Conservation (phyloP, 2,113 vertebrate species). For the Eptesicus fuscus region DNA sequence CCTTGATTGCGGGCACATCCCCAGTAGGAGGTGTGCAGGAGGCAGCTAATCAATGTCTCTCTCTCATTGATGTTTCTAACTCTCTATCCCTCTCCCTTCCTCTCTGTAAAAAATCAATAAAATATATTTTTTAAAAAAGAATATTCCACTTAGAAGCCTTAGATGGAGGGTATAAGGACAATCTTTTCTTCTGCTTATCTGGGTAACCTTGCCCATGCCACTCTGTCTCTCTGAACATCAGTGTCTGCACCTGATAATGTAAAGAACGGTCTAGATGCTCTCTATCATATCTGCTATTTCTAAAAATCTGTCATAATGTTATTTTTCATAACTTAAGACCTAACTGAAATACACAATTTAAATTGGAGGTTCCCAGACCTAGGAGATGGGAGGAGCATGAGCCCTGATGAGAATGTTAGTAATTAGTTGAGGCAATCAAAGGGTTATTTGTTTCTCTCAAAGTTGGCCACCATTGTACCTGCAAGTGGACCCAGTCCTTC, state of each 20-base stretch:
- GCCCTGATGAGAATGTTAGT: background rate
- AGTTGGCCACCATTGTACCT: background rate
- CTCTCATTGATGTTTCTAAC: too few relatives aligned
- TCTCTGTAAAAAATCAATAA: too few relatives aligned
- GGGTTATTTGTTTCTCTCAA: background rate
- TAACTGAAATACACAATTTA: background rate
- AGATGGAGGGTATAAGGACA: background rate
- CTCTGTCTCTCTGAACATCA: background rate
- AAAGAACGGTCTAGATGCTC: background rate
- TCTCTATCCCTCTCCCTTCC: too few relatives aligned
- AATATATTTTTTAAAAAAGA: background rate
- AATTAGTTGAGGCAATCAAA: background rate
- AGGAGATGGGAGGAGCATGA: background rate
- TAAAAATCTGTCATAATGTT: background rate
- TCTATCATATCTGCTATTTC: background rate
- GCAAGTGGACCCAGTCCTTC: background rate
- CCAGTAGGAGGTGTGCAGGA: too few relatives aligned
- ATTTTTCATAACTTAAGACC: background rate
- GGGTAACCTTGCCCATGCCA: background rate
- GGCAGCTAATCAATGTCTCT: too few relatives aligned
- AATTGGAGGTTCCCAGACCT: background rate
- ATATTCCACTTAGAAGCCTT: background rate
- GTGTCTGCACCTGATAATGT: background rate
- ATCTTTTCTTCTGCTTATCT: background rate
- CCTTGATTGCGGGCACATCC: too few relatives aligned